A percentile compares a stretch with the other conserved stretches of the same genome.
phyloP scores from a whole-genome alignment of 2,888 invertebrate genomes.

The Zele albiditarsus region DNA sequence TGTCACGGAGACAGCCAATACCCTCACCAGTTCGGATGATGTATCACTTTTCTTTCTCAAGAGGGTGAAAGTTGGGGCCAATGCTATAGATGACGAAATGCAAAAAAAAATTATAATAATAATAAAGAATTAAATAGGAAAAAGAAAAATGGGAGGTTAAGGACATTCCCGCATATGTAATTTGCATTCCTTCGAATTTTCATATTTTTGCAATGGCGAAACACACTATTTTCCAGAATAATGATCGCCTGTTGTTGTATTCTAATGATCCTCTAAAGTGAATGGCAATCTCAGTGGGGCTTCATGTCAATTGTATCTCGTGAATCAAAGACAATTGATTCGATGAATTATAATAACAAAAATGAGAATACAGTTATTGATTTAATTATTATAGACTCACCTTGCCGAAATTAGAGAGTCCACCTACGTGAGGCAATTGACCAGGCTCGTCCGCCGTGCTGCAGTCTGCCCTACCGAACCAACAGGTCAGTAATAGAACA shows the following conservation, averaged over 20 bases:
- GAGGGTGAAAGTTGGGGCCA: background rate
- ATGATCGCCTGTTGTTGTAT: too few relatives aligned
- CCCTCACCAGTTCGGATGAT: constrained; percentile 37
- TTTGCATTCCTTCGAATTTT: background rate
- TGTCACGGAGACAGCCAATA: constrained; percentile 40
- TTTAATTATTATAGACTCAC: constrained; percentile 68
- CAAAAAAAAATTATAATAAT: background rate
- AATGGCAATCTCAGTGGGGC: too few relatives aligned
- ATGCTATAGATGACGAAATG: background rate
- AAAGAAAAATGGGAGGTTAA: background rate
- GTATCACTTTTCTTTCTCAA: constrained; percentile 28
- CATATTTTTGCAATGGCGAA: too few relatives aligned
- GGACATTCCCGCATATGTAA: background rate
- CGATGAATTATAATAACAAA: background rate
- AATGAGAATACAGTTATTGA: background rate
- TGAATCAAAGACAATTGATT: too few relatives aligned
- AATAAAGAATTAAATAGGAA: background rate
- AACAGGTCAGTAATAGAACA: constrained; percentile 64
- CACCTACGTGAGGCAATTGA: constrained; percentile 77
- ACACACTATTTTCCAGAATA: too few relatives aligned
- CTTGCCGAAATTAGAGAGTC: constrained; percentile 79
- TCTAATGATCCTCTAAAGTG: too few relatives aligned
- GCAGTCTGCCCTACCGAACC: constrained; percentile 78
- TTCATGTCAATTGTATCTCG: too few relatives aligned
- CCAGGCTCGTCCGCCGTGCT: constrained; percentile 79